phyloP scores from a whole-genome alignment of 2,888 invertebrate species.

The Theretra japonica region DNA sequence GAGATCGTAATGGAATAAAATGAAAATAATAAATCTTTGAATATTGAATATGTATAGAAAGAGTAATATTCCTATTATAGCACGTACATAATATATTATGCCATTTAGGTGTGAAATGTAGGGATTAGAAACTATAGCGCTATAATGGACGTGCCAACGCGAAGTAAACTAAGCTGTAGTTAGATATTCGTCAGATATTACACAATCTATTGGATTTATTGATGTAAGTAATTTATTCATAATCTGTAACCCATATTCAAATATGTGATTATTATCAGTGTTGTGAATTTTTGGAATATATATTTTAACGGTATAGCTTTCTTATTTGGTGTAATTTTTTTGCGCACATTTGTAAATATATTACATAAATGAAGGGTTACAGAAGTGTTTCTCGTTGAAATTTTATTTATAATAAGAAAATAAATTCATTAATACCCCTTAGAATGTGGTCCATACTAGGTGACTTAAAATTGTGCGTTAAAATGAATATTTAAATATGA shows the following conservation, averaged over 20 bases:
- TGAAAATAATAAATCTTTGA: conserved; percentile 40
- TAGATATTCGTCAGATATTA: conserved; percentile 11
- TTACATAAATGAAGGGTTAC: conserved; percentile 48
- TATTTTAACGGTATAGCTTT: conserved; percentile 35
- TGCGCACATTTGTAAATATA: conserved; percentile 50
- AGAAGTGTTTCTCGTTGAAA: conserved; percentile 36
- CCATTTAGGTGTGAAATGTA: conserved; percentile 57
- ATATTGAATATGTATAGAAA: conserved; percentile 39
- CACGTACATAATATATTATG: conserved; percentile 44
- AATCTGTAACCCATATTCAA: conserved; percentile 54
- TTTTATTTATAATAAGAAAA: conserved; percentile 1
- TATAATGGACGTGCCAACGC: conserved; percentile 61
- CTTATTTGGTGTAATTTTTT: conserved; percentile 45
- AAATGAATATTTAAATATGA: conserved; percentile 65
- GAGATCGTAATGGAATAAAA: conserved; percentile 43
- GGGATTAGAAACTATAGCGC: conserved; percentile 49
- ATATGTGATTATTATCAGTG: conserved; percentile 60
- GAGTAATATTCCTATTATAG: conserved; percentile 61
- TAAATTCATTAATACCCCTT: conserved; percentile 57
- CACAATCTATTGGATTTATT: conserved; percentile 28
- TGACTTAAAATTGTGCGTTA: conserved; percentile 84
- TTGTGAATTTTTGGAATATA: conserved; percentile 59
- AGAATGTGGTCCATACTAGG: conserved; percentile 84
- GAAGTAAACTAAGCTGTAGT: conserved; percentile 21
- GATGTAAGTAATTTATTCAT: conserved; percentile 43